Evolutionary conservation across 2,888 invertebrate species (phyloP), one percentile per base, ranked within the genome.

Genomic region (Microctonus brassicae): DNA sequence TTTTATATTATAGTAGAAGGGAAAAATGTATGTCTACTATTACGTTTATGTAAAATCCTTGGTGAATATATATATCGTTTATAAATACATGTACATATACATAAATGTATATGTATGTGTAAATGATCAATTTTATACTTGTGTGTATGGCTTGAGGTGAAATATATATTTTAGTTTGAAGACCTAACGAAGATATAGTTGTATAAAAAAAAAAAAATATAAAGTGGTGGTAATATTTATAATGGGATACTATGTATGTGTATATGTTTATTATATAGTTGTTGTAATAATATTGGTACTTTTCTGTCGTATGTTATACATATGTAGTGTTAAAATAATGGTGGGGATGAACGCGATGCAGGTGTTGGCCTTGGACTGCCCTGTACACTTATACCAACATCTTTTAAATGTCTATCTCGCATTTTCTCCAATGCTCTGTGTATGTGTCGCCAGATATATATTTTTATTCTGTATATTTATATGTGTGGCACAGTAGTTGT

Each of bases 321-420:
- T 80, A 79, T 80, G 81, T 79, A 78, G 74, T 80, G 80, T 78
- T 77, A 66, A 10, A 53, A 17, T 39, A 33, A 53, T 66, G 70
- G 73, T 75, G 81, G 84, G 83, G 82, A 76, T 76, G 71, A 42
- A 47, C 17, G 47, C 71, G 82, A 83, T 82, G 85, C 83, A 85
- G 85, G 85, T 85, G 85, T 83, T 85, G 82, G 85, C 85, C 85
- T 85, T 85, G 85, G 82, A 83, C 82, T 81, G 81, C 81, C 84
- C 83, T 34, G 47, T 82, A 82, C 84, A 84, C 81, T 81, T 76
- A 81, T 80, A 81, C 79, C 81, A 83, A 84, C 82, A 83, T 84
- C 83, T 84, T 84, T 82, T 61, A 61, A 61, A 29, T 17, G 42
- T 58, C 39, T 52, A 65, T 47, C 65, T 74, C 71, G 67, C 42